Evolutionary conservation across 1,140 invertebrate species (phyloP), one percentile per base, ranked within the genome.

Genomic region (Portunus trituberculatus): DNA sequence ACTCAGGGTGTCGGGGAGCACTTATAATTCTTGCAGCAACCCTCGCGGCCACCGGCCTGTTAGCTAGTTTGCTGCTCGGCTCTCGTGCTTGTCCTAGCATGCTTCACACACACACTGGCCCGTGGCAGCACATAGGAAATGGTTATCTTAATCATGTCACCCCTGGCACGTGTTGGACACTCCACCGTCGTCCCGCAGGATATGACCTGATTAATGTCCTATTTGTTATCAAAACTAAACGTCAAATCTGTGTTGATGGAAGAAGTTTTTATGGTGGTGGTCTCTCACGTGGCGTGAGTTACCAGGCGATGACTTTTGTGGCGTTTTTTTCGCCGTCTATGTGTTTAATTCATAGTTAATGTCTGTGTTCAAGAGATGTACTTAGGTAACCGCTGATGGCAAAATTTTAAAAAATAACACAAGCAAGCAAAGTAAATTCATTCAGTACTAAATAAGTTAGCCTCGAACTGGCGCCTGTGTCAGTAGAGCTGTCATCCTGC

Each of bases 141-240:
- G 52, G 52, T 59, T 12, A 12, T 52, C 48, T 52, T 52, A 52
- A 7, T 59, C 52, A 14, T 59, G 52, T 59, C 52, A 20, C 16
- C 52, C 16, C 16, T 39, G 39, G 52, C 12, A 59, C 52, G 16
- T 12, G 12, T 59, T 59, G 52, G 10, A 59, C 8, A 59, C 12
- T 10, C 16, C 52, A 14, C 16, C 52, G 12, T 10, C 52, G 16
- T 20, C 16, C 52, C 52, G 1, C 52, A 10, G 52, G 52, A 59
- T 59, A 59, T 59, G 52, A 59, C 52, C 10, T 59, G 52, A 90
- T 90, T 90, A 90, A 90, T 90, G 91, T 29, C 16, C 67, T 16
- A 76, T 92, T 92, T 92, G 39, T 92, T 92, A 83, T 92, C 32
- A 92, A 83, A 91, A 91, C 67, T n/a, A 59, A 67, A 91, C 67